A percentile compares a stretch with the other conserved stretches of the same genome.
Conservation (phyloP, 2,797 vertebrate genomes). For the Acomys russatus region DNA sequence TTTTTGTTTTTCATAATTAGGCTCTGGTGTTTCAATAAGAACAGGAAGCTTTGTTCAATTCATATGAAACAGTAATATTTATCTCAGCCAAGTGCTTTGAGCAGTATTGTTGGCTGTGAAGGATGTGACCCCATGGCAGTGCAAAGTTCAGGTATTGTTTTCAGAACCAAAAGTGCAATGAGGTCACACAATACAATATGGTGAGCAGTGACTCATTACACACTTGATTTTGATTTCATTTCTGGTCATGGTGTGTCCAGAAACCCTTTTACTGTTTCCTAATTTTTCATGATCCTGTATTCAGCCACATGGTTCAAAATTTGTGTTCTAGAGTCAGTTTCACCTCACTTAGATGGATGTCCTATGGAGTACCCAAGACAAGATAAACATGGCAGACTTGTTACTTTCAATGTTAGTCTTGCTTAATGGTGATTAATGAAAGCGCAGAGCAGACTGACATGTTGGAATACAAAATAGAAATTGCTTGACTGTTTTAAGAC, state of each 20-base stretch:
- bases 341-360: neutral
- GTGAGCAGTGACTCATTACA: neutral
- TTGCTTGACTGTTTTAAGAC: neutral
- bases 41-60: neutral
- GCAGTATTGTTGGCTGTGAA: neutral
- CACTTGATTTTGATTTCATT: neutral
- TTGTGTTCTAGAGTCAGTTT: neutral
- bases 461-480: neutral
- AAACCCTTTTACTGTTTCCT: neutral
- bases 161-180: neutral
- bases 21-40: neutral
- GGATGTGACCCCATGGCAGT: neutral
- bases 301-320: neutral
- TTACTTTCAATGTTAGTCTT: neutral
- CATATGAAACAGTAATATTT: neutral
- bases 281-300: neutral
- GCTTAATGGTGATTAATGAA: neutral
- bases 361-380: neutral
- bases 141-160: neutral
- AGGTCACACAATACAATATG: neutral
- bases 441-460: constrained; percentile 11
- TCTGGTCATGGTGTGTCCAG: neutral
- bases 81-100: neutral
- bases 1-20: neutral
- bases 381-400: neutral